A percentile compares a stretch with the other conserved stretches of the same genome.
phyloP scores from a whole-genome alignment of 2,888 invertebrate genomes.

The Bhutanitis thaidina region DNA sequence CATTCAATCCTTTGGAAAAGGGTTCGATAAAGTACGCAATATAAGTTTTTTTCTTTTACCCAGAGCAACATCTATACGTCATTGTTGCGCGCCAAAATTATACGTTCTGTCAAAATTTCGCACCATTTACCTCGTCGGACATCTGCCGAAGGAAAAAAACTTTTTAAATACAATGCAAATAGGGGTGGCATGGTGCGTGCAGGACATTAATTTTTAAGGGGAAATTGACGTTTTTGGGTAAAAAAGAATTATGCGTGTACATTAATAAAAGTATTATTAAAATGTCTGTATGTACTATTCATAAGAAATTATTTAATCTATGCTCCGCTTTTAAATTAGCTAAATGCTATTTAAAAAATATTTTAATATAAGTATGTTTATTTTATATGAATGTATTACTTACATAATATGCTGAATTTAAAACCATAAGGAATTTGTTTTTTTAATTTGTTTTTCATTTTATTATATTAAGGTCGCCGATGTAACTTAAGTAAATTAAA shows the following conservation, averaged over 20 bases:
- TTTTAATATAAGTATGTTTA: too few relatives aligned
- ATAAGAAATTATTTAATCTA: too few relatives aligned
- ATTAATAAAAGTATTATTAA: neutral
- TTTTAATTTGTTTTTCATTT: too few relatives aligned
- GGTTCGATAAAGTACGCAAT: slow-evolving; percentile 69
- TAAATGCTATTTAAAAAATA: too few relatives aligned
- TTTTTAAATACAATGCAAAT: slow-evolving; percentile 74
- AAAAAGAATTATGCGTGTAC: slow-evolving; percentile 36
- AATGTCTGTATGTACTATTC: neutral
- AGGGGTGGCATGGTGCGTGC: slow-evolving; percentile 51
- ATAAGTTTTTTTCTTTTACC: slow-evolving; percentile 55
- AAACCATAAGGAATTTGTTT: too few relatives aligned
- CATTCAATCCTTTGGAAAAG: slow-evolving; percentile 78
- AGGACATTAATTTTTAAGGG: slow-evolving; percentile 75
- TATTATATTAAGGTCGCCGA: too few relatives aligned
- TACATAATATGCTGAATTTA: too few relatives aligned
- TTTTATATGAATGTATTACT: too few relatives aligned
- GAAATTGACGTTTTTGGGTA: slow-evolving; percentile 65
- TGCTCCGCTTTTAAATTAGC: too few relatives aligned
- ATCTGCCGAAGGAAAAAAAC: slow-evolving; percentile 66
- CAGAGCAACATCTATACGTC: slow-evolving; percentile 46
- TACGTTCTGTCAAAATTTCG: slow-evolving; percentile 76
- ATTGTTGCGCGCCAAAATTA: slow-evolving; percentile 66
- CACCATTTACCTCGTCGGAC: slow-evolving; percentile 70
- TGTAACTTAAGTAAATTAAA: too few relatives aligned